Conservation (phyloP, 2,113 vertebrate species). For the Chaetorhynchus papuensis region DNA sequence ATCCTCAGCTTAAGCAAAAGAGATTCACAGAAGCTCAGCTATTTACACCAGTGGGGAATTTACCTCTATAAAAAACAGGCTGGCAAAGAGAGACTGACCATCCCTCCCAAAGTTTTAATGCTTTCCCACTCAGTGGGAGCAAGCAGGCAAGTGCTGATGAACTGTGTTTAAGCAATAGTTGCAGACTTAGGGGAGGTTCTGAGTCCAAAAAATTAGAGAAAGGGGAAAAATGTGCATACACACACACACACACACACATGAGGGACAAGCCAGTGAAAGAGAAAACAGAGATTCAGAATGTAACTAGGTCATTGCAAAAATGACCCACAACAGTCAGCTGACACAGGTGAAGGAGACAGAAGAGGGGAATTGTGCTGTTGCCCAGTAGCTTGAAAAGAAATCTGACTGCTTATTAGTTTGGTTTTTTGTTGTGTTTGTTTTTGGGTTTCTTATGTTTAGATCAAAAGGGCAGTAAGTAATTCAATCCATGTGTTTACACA, state of each 20-base stretch:
- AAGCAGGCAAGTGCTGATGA: neutral
- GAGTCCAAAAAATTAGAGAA: neutral
- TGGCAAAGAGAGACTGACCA: neutral
- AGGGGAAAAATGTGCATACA: neutral
- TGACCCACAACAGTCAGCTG: neutral
- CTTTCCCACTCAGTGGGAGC: neutral
- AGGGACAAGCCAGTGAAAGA: neutral
- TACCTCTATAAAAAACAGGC: neutral
- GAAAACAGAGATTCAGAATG: neutral
- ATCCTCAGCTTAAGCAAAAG: neutral
- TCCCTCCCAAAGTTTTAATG: neutral
- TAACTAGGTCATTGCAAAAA: neutral
- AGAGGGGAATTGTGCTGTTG: neutral
- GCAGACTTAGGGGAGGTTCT: neutral
- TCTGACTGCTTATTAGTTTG: neutral
- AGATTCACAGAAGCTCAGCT: neutral
- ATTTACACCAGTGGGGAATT: neutral
- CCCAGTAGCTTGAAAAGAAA: constrained; percentile 49
- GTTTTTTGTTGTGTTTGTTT: neutral
- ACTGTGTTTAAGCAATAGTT: neutral
- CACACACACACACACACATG: neutral
- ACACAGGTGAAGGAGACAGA: neutral
- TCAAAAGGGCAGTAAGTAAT: constrained; percentile 53
- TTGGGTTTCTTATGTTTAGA: neutral
- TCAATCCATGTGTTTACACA: constrained; percentile 33